Base-by-base conservation (phyloP, 2,113 vertebrate genomes). In the Donacobius atricapilla region DNA sequence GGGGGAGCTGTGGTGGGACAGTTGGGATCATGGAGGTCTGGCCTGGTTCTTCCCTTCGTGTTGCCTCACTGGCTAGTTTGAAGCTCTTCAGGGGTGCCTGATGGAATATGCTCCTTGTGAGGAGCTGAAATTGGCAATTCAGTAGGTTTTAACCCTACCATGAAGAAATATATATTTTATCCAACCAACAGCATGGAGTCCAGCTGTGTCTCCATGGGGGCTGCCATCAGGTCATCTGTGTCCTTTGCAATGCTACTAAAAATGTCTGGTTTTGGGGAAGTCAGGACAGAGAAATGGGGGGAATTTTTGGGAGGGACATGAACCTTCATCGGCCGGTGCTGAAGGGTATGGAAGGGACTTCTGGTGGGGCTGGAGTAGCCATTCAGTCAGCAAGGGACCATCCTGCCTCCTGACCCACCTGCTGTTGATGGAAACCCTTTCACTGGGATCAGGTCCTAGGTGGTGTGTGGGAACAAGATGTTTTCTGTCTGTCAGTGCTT, bases 31-130 rank as follows among this genome's bases (percentile, higher is more conserved):
- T 0, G 0, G 44, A 57, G 28, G 8, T 89, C 35, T 78, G 60
- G 42, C 10, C 3, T 1, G 1, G 6, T 83, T 44, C 35, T 68
- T 44, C 9, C 9, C 6, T 73, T 42, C 0, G 0, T 35, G 30
- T 33, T 11, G 1, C 27, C 17, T 44, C 47, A 42, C 23, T 45
- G 44, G 20, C 20, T 47, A 30, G 10, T 65, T 70, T 53, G 80
- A 40, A 56, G 31, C 50, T 57, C 31, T 42, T 51, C 57, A 12
- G 25, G 14, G 14, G 1, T 70, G 15, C 39, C n/a, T 81, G 53
- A 22, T 63, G 42, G 48, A 39, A 28, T 4, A 5, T 63, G 12
- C 5, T 86, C 33, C 30, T 72, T 76, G 25, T 1, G 2, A 39
- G 48, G 37, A 73, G 25, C 24, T 77, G 56, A 40, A 84, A 39